Evolutionary conservation across 2,797 vertebrate genomes (phyloP), one percentile per base, ranked within the genome.

Genomic region (Pseudopleuronectes americanus): DNA sequence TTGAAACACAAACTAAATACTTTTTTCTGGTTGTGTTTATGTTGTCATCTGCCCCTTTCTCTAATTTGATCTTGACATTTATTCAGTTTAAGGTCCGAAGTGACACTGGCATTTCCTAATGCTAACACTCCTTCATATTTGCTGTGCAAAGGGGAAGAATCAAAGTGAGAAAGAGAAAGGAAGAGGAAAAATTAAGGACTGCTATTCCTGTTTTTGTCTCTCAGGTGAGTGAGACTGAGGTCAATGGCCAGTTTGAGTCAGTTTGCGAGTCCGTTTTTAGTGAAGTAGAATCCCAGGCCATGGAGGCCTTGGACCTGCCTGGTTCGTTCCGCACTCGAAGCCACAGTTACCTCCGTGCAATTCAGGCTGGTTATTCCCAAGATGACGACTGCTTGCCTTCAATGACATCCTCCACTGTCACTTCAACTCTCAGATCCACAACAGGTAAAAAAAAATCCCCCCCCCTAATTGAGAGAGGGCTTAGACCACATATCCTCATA

Each of bases 231-330:
- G 97, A 99, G 95, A 97, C 97, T 83, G 98, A 99, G 95, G 92
- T 98, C 94, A 99, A 99, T 93, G 98, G 98, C 90, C 97, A 99
- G 92, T 98, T 99, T 93, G 98, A 99, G 95, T 99, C 98, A 83
- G 98, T 99, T 94, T 99, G 98, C 92, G 98, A 99, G 94, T 99
- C 98, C 85, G 98, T 99, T 94, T 99, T 99, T 96, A 97, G 98
- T 87, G 98, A 99, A 94, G 96, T 97, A 93, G 98, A 99, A 93
- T 96, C 97, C 93, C 98, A 99, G 96, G 98, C 97, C 94, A 97
- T 98, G 96, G 98, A 98, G 85, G 98, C 98, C 89, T 95, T 99
- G 93, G 97, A 98, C 95, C 97, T 99, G 91, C 97, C 98, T 59
- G 98, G 98, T 87, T 97, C 97, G 89, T 99, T 99, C 96, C 97